Evolutionary conservation across 2,888 invertebrate species (phyloP).

Genomic region (Archips xylosteana): DNA sequence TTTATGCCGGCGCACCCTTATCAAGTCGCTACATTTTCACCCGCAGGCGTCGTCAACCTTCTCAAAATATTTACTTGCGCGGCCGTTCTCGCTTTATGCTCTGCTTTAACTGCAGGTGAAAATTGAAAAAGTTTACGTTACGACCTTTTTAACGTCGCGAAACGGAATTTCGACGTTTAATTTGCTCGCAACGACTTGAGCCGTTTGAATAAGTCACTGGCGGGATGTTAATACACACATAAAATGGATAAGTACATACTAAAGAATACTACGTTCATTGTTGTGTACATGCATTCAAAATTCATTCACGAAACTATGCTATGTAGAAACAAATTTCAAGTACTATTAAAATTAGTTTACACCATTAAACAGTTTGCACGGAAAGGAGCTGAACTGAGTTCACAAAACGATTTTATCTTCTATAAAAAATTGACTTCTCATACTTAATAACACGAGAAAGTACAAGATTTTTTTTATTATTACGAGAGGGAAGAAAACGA

Average conservation of each 20-base stretch:
- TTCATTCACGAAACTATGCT: not conserved
- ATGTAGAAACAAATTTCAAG: not conserved
- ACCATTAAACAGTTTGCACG: not conserved
- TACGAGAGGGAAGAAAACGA: no score
- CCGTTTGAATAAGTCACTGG: slow-evolving; percentile 40
- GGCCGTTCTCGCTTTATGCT: slow-evolving; percentile 72
- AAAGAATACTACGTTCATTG: slow-evolving; percentile 1
- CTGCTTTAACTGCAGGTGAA: slow-evolving; percentile 80
- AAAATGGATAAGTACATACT: slow-evolving; percentile 16
- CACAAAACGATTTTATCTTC: no score
- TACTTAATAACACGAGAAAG: no score
- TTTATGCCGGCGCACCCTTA: slow-evolving; percentile 74
- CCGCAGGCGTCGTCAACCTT: slow-evolving; percentile 76
- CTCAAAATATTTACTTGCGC: slow-evolving; percentile 73
- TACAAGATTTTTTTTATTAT: no score
- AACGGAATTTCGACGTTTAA: slow-evolving; percentile 70
- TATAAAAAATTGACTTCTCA: no score
- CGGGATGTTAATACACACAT: slow-evolving; percentile 33
- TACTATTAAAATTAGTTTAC: not conserved
- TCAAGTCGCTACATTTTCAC: slow-evolving; percentile 76
- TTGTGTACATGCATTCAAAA: not conserved
- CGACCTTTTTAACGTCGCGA: slow-evolving; percentile 73
- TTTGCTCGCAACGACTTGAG: slow-evolving; percentile 52
- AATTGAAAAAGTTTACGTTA: slow-evolving; percentile 85
- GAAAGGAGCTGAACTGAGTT: not conserved